phyloP scores from a whole-genome alignment of 2,113 vertebrate genomes.

The Alectura lathami region DNA sequence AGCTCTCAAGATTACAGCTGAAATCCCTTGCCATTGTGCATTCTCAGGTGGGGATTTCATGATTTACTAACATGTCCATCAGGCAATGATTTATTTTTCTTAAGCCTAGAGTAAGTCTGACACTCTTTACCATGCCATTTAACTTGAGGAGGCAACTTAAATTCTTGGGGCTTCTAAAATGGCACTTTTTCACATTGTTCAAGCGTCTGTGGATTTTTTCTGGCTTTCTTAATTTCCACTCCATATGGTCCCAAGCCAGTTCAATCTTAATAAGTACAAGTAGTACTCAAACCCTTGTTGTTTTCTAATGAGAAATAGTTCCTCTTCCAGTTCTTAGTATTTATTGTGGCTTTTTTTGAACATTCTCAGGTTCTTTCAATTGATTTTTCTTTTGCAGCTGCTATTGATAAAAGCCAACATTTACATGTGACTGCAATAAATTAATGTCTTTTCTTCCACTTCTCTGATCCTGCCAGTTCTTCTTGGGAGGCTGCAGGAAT shows the following conservation, averaged over 20 bases:
- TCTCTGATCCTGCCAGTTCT: constrained; percentile 2
- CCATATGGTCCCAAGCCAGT: neutral
- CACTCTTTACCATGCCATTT: neutral
- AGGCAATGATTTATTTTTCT: neutral
- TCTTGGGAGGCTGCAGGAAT: constrained; percentile 14
- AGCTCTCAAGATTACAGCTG: neutral
- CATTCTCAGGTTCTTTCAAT: constrained; percentile 50
- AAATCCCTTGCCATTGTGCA: neutral
- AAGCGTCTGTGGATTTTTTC: constrained; percentile 36
- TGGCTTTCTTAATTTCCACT: constrained; percentile 22
- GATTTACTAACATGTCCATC: neutral
- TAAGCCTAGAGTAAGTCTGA: neutral
- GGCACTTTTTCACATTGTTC: constrained; percentile 10
- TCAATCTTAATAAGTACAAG: constrained; percentile 31
- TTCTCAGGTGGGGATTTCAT: neutral
- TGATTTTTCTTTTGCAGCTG: constrained; percentile 46
- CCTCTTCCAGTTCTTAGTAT: constrained; percentile 33
- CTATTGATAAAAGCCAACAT: constrained; percentile 29
- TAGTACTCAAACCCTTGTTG: constrained; percentile 31
- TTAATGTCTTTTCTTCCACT: constrained; percentile 19
- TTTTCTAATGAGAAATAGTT: constrained; percentile 47
- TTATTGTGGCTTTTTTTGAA: constrained; percentile 57
- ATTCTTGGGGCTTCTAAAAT: neutral
- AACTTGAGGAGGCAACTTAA: neutral
- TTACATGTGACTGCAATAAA: constrained; percentile 43